Evolutionary conservation across 2,888 invertebrate genomes (phyloP).

Genomic region (Scotopteryx bipunctaria): DNA sequence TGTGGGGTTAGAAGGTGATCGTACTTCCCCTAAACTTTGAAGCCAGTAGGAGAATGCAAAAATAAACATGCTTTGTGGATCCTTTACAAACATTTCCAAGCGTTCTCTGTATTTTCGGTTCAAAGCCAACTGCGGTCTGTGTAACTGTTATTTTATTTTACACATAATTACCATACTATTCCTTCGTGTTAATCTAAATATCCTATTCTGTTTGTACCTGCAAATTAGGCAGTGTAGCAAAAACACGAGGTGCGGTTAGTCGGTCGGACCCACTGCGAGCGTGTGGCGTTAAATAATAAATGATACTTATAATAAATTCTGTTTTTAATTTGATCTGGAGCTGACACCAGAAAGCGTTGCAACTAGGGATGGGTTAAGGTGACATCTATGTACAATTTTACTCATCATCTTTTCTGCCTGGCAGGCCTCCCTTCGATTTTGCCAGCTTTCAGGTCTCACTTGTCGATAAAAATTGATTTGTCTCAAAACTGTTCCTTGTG

Average conservation of each 20-base stretch:
- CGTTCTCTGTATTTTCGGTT: neutral
- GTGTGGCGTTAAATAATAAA: constrained; percentile 77
- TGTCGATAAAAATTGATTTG: too few relatives aligned
- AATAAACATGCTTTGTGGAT: too few relatives aligned
- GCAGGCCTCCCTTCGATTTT: too few relatives aligned
- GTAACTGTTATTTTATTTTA: constrained; percentile 49
- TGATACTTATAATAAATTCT: constrained; percentile 77
- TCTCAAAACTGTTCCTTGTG: too few relatives aligned
- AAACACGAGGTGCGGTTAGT: constrained; percentile 68
- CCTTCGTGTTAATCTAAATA: constrained; percentile 72
- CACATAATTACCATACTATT: constrained; percentile 59
- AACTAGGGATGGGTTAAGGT: constrained; percentile 12
- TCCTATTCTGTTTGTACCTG: constrained; percentile 72
- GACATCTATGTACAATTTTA: neutral
- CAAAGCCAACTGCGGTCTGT: constrained; percentile 21
- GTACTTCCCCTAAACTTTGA: too few relatives aligned
- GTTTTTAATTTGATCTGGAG: constrained; percentile 76
- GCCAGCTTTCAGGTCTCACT: too few relatives aligned
- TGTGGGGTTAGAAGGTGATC: too few relatives aligned
- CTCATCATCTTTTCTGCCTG: too few relatives aligned
- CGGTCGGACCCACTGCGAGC: constrained; percentile 45
- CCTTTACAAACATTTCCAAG: too few relatives aligned
- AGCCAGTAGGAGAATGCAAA: too few relatives aligned
- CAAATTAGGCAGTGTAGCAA: constrained; percentile 62
- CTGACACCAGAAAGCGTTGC: constrained; percentile 51